These are phyloP conservation scores for Aramus guarauna DNA, from an alignment of 2,113 vertebrate genomes.

Conservation along the genomic window DNA sequence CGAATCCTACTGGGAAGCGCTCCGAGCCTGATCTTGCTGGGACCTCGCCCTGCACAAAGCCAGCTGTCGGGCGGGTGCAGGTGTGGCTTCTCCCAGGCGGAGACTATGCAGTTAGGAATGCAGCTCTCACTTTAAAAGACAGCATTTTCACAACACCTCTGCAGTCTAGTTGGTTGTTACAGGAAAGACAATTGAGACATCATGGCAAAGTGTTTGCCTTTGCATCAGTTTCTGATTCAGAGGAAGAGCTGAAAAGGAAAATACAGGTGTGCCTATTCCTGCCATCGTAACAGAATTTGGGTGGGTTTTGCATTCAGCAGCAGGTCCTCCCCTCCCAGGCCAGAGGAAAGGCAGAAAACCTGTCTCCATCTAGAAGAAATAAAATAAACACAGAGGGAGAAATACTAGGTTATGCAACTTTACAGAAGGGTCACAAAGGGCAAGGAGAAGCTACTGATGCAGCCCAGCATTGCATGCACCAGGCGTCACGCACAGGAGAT, in stretches of 20 bases:
- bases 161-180: background rate
- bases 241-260: background rate
- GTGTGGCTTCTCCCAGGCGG: background rate
- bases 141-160: background rate
- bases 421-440: background rate
- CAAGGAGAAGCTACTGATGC: background rate
- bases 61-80: background rate
- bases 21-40: rapidly evolving
- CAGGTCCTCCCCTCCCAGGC: background rate
- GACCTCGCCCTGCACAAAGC: background rate
- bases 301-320: background rate
- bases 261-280: background rate
- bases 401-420: background rate
- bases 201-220: background rate
- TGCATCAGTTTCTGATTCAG: background rate
- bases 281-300: background rate
- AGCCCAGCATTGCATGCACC: background rate
- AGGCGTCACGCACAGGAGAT: background rate
- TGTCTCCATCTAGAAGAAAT: background rate
- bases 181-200: background rate
- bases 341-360: background rate
- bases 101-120: background rate
- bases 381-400: background rate
- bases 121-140: background rate
- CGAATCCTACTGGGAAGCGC: background rate